Percentiles rank a stretch among this genome's conserved stretches.
Conservation (phyloP, 2,113 vertebrate species). For the Leptobrachium ailaonicum region DNA sequence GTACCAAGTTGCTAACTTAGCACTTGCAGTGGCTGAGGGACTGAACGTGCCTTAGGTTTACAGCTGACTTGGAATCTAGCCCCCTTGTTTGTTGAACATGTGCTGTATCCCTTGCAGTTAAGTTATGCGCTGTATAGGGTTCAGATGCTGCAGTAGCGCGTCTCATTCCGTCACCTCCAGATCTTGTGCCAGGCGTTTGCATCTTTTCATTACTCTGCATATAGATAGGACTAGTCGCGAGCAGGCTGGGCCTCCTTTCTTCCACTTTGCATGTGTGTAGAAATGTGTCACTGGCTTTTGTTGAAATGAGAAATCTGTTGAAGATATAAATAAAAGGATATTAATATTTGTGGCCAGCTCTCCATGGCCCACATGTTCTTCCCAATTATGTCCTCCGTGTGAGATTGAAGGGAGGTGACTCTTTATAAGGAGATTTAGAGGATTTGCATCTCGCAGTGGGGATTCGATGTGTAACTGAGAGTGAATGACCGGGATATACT, state of each 20-base stretch:
- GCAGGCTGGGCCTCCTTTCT: background rate
- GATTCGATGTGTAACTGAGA: slow-evolving; percentile 46
- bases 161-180: background rate
- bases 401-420: slow-evolving; percentile 24
- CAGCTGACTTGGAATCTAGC: too few species aligned
- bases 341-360: background rate
- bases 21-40: too few species aligned
- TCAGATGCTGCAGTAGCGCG: too few species aligned
- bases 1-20: too few species aligned
- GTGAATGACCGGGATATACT: slow-evolving; percentile 8
- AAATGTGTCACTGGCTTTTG: background rate
- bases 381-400: background rate
- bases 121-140: too few species aligned
- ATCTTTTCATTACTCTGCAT: background rate
- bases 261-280: background rate
- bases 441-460: slow-evolving; percentile 37
- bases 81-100: too few species aligned
- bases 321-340: background rate
- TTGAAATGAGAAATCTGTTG: background rate
- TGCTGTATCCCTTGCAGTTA: too few species aligned
- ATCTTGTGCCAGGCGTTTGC: background rate
- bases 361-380: background rate
- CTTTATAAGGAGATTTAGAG: slow-evolving; percentile 43
- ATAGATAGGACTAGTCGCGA: too few species aligned
- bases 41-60: too few species aligned